Percentiles rank a stretch among this genome's conserved stretches.
Conservation (phyloP, 2,113 vertebrate species). For the Solea solea region DNA sequence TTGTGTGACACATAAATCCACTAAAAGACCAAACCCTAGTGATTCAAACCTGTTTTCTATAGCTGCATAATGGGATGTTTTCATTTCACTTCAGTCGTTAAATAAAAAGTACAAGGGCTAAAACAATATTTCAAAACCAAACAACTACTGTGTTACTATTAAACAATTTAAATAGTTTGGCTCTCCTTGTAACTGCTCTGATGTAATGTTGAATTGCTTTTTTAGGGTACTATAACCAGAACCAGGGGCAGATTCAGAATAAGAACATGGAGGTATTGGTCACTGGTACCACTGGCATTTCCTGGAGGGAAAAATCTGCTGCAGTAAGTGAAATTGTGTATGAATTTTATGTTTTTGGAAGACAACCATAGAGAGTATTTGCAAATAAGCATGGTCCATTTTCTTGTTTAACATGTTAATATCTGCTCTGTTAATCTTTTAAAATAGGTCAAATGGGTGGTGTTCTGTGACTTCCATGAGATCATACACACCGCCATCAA, state of each 20-base stretch:
- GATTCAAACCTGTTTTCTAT: not conserved
- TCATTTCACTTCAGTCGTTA: too few species aligned
- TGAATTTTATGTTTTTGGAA: not conserved
- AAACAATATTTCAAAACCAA: not conserved
- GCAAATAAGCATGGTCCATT: not conserved
- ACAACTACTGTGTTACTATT: not conserved
- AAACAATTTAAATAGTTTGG: not conserved
- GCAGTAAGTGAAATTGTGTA: slow-evolving; percentile 49
- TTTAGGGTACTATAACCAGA: slow-evolving; percentile 58
- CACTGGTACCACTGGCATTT: slow-evolving; percentile 90
- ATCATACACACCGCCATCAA: slow-evolving; percentile 95
- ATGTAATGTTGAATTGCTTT: slow-evolving; percentile 1
- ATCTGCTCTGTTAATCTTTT: not conserved
- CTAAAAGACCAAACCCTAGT: not conserved
- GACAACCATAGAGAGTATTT: not conserved
- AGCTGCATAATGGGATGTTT: not conserved
- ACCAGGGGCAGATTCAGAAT: slow-evolving; percentile 34
- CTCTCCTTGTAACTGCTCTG: not conserved
- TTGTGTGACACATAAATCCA: slow-evolving; percentile 34
- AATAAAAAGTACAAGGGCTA: too few species aligned
- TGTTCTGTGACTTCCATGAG: slow-evolving; percentile 94
- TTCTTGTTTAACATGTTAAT: not conserved
- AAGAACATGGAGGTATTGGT: slow-evolving; percentile 81
- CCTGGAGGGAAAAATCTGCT: slow-evolving; percentile 87
- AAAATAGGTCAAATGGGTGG: slow-evolving; percentile 79